phyloP scores from a whole-genome alignment of 1,140 invertebrate genomes.

The Drosophila ananassae region DNA sequence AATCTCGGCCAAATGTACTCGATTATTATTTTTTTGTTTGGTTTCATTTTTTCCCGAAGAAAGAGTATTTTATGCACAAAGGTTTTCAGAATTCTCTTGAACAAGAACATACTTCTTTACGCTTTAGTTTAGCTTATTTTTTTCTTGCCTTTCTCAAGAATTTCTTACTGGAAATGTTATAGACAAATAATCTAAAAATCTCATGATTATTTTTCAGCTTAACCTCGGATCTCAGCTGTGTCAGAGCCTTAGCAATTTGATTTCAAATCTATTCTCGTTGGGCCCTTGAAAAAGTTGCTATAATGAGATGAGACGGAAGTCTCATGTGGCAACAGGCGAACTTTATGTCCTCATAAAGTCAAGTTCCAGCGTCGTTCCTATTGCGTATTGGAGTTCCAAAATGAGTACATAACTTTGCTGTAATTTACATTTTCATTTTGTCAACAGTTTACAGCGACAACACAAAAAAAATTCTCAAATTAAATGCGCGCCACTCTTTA shows the following conservation, averaged over 20 bases:
- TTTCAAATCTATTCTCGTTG: slow-evolving; percentile 63
- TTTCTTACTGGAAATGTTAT: background rate
- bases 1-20: slow-evolving; percentile 36
- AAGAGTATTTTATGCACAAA: background rate
- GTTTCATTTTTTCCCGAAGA: slow-evolving; percentile 8
- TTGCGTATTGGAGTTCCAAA: slow-evolving; percentile 40
- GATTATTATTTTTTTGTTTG: slow-evolving; percentile 6
- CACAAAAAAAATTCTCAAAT: slow-evolving; percentile 63
- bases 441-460: slow-evolving; percentile 43
- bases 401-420: slow-evolving; percentile 71
- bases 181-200: background rate
- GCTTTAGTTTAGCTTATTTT: no score
- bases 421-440: slow-evolving; percentile 79
- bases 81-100: background rate
- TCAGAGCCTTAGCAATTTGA: slow-evolving; percentile 39
- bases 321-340: slow-evolving; percentile 66
- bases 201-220: background rate
- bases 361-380: slow-evolving; percentile 32
- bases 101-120: no score
- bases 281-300: slow-evolving; percentile 30
- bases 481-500: slow-evolving; percentile 55
- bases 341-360: slow-evolving; percentile 71
- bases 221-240: slow-evolving; percentile 30
- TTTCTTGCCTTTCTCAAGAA: no score
- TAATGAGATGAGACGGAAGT: slow-evolving; percentile 57